Percentiles rank a stretch among this genome's conserved stretches.
phyloP scores from a whole-genome alignment of 2,113 vertebrate species.

The Leptosomus discolor region DNA sequence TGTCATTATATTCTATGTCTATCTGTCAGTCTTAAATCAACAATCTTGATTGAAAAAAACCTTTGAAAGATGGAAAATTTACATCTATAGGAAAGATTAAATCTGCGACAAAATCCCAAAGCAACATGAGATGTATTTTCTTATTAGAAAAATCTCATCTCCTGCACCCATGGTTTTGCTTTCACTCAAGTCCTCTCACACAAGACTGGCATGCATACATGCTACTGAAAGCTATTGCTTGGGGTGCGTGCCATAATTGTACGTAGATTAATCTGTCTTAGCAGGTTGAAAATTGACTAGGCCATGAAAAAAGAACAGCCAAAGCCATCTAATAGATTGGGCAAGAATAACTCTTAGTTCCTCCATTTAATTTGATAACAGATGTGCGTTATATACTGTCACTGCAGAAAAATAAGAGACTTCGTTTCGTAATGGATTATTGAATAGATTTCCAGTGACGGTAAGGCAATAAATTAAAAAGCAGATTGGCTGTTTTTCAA shows the following conservation, averaged over 20 bases:
- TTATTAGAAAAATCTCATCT: not conserved
- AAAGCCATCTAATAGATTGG: not conserved
- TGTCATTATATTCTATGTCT: not conserved
- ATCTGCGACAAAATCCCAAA: not conserved
- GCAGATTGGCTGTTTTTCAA: not conserved
- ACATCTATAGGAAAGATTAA: not conserved
- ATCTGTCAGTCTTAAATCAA: not conserved
- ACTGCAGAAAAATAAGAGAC: not conserved
- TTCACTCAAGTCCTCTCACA: not conserved
- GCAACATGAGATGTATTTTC: not conserved
- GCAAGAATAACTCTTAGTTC: not conserved
- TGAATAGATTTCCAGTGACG: not conserved
- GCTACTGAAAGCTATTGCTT: not conserved
- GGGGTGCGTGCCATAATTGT: not conserved
- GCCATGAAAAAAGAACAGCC: not conserved
- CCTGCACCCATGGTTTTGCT: not conserved
- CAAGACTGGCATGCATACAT: not conserved
- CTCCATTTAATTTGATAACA: not conserved
- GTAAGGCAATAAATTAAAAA: conserved; percentile 2
- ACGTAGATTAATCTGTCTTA: not conserved
- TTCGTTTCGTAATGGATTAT: not conserved
- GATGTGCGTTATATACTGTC: not conserved
- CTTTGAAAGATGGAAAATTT: not conserved
- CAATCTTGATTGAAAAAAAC: not conserved
- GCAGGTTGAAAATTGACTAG: not conserved